Base-by-base conservation (phyloP, 2,888 invertebrate genomes). In the Pegoplata infirma region DNA sequence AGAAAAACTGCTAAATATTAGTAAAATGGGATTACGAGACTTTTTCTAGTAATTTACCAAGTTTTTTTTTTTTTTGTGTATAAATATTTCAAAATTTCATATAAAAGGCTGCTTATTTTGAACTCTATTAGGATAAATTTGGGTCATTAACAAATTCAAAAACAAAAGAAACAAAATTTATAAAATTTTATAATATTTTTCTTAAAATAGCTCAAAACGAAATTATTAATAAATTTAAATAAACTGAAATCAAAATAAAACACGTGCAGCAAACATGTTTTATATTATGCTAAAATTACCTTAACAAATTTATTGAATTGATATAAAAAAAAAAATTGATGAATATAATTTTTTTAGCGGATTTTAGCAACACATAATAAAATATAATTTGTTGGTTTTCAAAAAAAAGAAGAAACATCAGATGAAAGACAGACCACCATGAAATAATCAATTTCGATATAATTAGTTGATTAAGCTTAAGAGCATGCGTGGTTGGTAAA, bases 121-220 rank as follows among this genome's bases (percentile, higher is more conserved):
- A 12, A 59, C 61, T 61, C 46, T 46, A 44, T 51, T 58, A 46
- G 46, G 46, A 36, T 53, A 23, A 66, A 76, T 59, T 71, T 64
- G 69, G 76, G 76, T 76, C 76, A 76, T 76, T 71, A 76, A 51
- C 76, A 69, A 64, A 58, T 56, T 32, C 36, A 46, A 21, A 17
- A 58, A 17, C 51, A 59, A 46, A 28, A 71, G 10, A 36, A 8
- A 23, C 2, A 59, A 51, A 59, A 17, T 1, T 5, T 16, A 6
- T 40, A n/a, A 32, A 40, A 17, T 51, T 66, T 16, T 16, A 46
- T 67, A 46, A 25, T 67, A 46, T 17, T 28, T 61, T 46, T 59
- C 6, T 16, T 16, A 25, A 63, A 47, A 46, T 17, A 55, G 46
- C 49, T 2, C 5, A 25, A 69, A 59, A 69, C n/a, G 40, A 40